A percentile compares a stretch with the other conserved stretches of the same genome.
Conservation (phyloP, 1,140 invertebrate genomes). For the Diorhabda sublineata region DNA sequence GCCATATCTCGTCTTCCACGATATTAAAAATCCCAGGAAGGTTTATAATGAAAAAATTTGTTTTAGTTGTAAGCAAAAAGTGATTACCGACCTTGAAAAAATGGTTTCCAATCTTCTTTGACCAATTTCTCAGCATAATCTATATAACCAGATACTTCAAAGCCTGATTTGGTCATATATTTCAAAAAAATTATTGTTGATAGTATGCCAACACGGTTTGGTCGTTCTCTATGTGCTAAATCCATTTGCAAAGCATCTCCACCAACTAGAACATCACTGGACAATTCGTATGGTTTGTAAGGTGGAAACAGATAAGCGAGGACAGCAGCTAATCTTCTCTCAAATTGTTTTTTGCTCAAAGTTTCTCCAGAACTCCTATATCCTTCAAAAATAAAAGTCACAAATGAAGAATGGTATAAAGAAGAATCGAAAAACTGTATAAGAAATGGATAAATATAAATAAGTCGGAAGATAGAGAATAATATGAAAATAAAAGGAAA, state of each 20-base stretch:
- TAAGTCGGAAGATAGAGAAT: too few species aligned
- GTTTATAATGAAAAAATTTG: too few species aligned
- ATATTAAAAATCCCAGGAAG: too few species aligned
- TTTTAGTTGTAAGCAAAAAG: too few species aligned
- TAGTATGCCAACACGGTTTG: conserved; percentile 52
- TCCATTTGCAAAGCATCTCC: conserved; percentile 59
- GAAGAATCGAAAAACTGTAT: neutral
- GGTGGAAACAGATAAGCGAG: conserved; percentile 52
- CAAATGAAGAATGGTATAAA: neutral
- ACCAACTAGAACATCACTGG: conserved; percentile 53
- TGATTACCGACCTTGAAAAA: conserved; percentile 54
- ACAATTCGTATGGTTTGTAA: conserved; percentile 52
- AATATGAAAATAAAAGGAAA: too few species aligned
- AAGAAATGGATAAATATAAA: too few species aligned
- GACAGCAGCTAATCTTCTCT: conserved; percentile 51
- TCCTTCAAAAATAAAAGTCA: neutral
- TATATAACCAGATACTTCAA: conserved; percentile 74
- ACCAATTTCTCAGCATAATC: conserved; percentile 68
- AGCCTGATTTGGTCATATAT: conserved; percentile 45
- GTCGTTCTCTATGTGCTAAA: conserved; percentile 61
- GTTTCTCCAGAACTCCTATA: conserved; percentile 51
- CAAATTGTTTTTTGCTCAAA: conserved; percentile 40
- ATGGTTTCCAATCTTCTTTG: conserved; percentile 66
- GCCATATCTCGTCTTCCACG: too few species aligned
- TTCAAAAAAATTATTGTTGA: conserved; percentile 32